Conservation (phyloP, 2,797 vertebrate genomes). For the Trichosurus vulpecula region DNA sequence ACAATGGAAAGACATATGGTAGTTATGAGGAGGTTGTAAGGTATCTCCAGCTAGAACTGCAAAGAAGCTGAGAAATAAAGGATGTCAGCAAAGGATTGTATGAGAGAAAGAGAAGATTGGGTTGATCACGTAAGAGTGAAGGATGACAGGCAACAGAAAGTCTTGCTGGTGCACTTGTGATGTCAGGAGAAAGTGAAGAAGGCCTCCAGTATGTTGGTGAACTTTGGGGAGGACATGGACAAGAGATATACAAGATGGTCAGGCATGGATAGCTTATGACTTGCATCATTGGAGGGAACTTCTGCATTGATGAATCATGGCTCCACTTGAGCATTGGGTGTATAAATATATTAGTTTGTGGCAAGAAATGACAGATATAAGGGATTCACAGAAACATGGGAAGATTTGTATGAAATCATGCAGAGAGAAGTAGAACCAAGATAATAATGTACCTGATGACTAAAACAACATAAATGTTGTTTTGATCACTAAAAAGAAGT, state of each 20-base stretch:
- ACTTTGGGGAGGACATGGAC: background rate
- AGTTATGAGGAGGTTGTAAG: background rate
- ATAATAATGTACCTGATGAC: background rate
- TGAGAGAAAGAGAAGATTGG: background rate
- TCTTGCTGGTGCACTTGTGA: background rate
- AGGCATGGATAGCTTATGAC: background rate
- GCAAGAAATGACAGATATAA: background rate
- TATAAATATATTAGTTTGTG: background rate
- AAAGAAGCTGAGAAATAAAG: background rate
- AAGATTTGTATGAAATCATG: background rate
- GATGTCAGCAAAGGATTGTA: background rate
- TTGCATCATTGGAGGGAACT: background rate
- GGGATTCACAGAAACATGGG: background rate
- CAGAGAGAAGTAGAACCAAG: background rate
- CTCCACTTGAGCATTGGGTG: background rate
- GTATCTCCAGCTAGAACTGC: background rate
- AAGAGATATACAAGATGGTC: background rate
- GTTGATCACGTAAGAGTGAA: background rate
- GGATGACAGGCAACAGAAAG: background rate
- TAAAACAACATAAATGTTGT: background rate
- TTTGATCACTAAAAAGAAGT: background rate
- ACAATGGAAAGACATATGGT: background rate
- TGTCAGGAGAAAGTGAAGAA: background rate
- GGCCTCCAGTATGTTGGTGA: background rate
- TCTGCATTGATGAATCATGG: background rate